A percentile compares a stretch with the other conserved stretches of the same genome.
phyloP scores from a whole-genome alignment of 1,140 invertebrate species.

The Patella vulgata region DNA sequence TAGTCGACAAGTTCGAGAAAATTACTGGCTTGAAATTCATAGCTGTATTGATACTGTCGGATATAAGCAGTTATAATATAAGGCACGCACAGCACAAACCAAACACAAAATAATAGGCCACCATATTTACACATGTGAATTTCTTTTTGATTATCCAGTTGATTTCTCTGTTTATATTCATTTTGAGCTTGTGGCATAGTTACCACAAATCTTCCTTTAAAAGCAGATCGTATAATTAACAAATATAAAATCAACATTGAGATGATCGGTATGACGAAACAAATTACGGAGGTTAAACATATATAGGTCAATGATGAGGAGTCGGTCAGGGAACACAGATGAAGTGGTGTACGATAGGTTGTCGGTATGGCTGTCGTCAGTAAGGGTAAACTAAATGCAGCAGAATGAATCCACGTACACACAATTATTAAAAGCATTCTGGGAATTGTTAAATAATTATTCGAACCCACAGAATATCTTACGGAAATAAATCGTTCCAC shows the following conservation, averaged over 20 bases:
- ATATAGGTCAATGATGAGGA: conserved; percentile 42
- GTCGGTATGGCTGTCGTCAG: conserved; percentile 34
- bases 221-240: conserved; percentile 37
- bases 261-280: conserved; percentile 50
- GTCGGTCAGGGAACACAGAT: conserved; percentile 41
- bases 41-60: conserved; percentile 42
- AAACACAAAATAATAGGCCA: conserved; percentile 43
- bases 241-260: conserved; percentile 42
- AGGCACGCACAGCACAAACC: conserved; percentile 51
- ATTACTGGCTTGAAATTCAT: conserved; percentile 27
- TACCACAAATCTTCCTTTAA: conserved; percentile 33
- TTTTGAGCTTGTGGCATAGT: conserved; percentile 35
- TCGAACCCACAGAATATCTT: conserved; percentile 33
- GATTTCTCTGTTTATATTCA: conserved; percentile 45
- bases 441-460: conserved; percentile 31
- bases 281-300: conserved; percentile 32
- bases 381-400: conserved; percentile 51
- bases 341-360: conserved; percentile 22
- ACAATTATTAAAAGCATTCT: conserved; percentile 36
- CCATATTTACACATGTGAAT: conserved; percentile 37
- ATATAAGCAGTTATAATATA: conserved; percentile 48
- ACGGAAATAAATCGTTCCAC: conserved; percentile 51
- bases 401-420: conserved; percentile 50
- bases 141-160: conserved; percentile 36
- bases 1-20: conserved; percentile 29